Base-by-base conservation (phyloP, 2,113 vertebrate genomes). In the Pitta sordida region DNA sequence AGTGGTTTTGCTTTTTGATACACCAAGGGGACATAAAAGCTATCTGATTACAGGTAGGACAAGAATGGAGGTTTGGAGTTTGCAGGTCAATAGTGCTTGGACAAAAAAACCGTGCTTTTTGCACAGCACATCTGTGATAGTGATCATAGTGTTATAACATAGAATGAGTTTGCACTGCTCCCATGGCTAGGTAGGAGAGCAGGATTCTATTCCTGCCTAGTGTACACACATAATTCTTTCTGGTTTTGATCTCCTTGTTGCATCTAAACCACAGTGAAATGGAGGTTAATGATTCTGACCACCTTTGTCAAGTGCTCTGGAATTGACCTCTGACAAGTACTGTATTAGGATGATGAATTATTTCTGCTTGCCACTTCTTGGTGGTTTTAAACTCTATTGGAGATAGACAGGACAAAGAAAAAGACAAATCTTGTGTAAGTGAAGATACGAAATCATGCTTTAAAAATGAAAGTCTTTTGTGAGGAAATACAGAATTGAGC, bases 211-310 rank as follows among this genome's bases (percentile, higher is more conserved):
- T 78, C 32, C 22, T 4, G 19, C 29, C 20, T 77, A 27, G 15
- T 24, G 8, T 41, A 7, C 0, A 0, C 0, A 4, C 3, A 1
- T 83, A 13, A 37, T 75, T 48, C 52, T 74, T 64, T 64, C 43
- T 73, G 48, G 1, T 70, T 87, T 88, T 26, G 13, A 23, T 83
- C 49, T 76, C 26, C 30, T 60, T 14, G 7, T 17, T 52, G 39
- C 62, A 51, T 58, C 13, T 74, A 80, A 95, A 56, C 30, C 4
- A 10, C 14, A 24, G 7, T 75, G 34, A 60, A 82, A 58, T 55
- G 37, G 4, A 17, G n/a, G 11, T 46, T 93, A 65, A 71, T 75
- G 49, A 32, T 93, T 91, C 56, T 78, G 56, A 71, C 0, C 9
- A 13, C 43, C 29, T 93, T 90, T 83, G 43, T 70, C 48, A 71